phyloP scores from a whole-genome alignment of 2,797 vertebrate genomes.

The Vireo griseus region DNA sequence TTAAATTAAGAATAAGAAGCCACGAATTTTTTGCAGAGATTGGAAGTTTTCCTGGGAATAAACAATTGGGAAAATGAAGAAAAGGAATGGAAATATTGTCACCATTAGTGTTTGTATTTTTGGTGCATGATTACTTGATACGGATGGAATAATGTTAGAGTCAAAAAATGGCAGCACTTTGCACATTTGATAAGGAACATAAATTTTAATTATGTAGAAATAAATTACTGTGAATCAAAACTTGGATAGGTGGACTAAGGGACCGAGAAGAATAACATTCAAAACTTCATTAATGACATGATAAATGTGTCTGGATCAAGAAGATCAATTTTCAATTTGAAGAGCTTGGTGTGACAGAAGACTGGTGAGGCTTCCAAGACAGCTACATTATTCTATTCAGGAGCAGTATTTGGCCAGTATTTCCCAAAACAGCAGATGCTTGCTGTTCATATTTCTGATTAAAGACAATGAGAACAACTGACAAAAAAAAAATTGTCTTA shows the following conservation, averaged over 20 bases:
- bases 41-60: not conserved
- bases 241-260: not conserved
- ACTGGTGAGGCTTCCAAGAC: not conserved
- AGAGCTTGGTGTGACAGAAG: not conserved
- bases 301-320: not conserved
- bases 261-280: not conserved
- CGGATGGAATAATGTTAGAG: not conserved
- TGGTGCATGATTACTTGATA: not conserved
- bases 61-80: not conserved
- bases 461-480: not conserved
- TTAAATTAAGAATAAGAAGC: not conserved
- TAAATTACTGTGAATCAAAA: not conserved
- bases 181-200: not conserved
- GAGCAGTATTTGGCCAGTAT: not conserved
- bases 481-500: not conserved
- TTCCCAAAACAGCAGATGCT: not conserved
- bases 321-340: not conserved
- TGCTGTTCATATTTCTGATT: not conserved
- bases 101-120: rapidly evolving
- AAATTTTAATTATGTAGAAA: not conserved
- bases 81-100: not conserved
- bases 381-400: not conserved
- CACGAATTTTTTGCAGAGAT: not conserved
- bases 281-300: not conserved
- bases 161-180: rapidly evolving